These are phyloP conservation scores for Bovichtus diacanthus DNA, from an alignment of 2,797 vertebrate genomes.

Conservation along the genomic window DNA sequence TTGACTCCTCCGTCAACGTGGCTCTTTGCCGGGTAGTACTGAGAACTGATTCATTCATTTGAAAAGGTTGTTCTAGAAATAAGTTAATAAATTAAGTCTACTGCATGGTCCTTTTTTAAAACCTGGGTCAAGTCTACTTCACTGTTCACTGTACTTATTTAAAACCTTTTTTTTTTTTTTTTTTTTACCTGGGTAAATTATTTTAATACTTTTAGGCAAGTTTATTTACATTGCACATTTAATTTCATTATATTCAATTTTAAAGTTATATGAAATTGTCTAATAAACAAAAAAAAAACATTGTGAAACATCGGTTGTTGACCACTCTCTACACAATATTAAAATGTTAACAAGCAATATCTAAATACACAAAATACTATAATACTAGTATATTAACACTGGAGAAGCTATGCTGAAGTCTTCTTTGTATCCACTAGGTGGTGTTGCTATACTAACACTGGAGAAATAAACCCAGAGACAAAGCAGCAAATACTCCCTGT, in stretches of 20 bases:
- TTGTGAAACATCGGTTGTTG: not conserved
- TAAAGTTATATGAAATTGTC: not conserved
- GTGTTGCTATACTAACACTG: not conserved
- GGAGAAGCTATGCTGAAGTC: not conserved
- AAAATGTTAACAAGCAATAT: not conserved
- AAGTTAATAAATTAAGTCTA: too few species aligned
- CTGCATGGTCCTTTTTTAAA: too few species aligned
- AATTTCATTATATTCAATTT: not conserved
- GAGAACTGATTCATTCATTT: too few species aligned
- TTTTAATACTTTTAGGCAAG: not conserved
- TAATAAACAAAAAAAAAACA: not conserved
- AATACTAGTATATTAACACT: not conserved
- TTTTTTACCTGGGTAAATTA: too few species aligned
- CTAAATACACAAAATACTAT: not conserved
- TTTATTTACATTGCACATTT: not conserved
- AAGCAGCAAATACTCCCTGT: not conserved
- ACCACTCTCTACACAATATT: not conserved
- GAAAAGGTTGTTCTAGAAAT: too few species aligned
- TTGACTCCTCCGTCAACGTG: too few species aligned
- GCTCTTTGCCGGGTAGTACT: too few species aligned
- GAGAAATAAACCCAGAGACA: not conserved
- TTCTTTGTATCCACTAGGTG: conserved; percentile 47
- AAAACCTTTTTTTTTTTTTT: too few species aligned
- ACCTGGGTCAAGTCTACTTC: too few species aligned
- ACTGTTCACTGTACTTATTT: too few species aligned